Evolutionary conservation across 2,888 invertebrate genomes (phyloP), one percentile per base, ranked within the genome.

Genomic region (Scaptomyza tumidula): DNA sequence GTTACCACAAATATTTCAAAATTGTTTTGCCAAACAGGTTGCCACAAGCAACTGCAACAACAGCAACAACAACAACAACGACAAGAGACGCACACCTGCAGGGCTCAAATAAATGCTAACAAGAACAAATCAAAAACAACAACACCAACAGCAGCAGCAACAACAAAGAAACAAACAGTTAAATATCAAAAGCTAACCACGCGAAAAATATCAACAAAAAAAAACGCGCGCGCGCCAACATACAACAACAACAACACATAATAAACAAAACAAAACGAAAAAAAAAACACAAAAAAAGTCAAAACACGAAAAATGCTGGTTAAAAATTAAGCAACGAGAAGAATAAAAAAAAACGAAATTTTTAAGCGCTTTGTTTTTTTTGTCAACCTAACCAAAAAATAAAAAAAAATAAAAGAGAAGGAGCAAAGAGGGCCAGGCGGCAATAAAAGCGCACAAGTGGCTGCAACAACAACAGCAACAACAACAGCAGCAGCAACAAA

Each of bases 371-470:
- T 24, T 5, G 75, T 71, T 67, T 82, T 87, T 83, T 86, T 88
- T 86, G 83, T 88, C 83, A 83, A 88, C 80, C 86, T 76, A 13
- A 33, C 33, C 31, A 31, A 31, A 31, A 31, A 7, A 31, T 6
- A 9, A 33, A 70, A 65, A 46, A 75, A 71, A 65, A 67, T 1
- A 69, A 52, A 61, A 46, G 41, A 44, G 56, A 64, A 33, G 41
- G 53, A 63, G 78, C 86, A 73, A 70, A 79, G 75, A 88, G 72
- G 78, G 75, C 63, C 84, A 76, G 71, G 73, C 78, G 74, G 69
- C 76, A 78, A 81, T 78, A 84, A 79, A 73, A 80, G 83, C 81
- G 66, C 81, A 83, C 88, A 83, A 83, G 82, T 88, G 84, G 84
- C 84, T 74, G 83, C 75, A 56, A 50, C 86, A 75, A 67, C 66